Evolutionary conservation across 2,797 vertebrate genomes (phyloP).

Genomic region (Sebastiscus tertius): DNA sequence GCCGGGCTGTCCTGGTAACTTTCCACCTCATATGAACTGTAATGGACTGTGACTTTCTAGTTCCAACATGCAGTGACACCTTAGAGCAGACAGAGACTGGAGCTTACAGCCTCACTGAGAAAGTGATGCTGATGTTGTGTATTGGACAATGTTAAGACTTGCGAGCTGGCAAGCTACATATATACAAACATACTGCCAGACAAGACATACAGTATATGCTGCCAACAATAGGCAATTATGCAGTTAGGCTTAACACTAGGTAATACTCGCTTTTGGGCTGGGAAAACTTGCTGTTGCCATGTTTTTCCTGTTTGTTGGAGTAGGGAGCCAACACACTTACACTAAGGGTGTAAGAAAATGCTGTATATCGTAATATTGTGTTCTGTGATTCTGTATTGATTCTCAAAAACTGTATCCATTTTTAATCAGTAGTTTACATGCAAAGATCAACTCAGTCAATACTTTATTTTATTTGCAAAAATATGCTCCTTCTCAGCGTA

Average conservation of each 20-base stretch:
- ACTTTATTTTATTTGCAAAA: background rate
- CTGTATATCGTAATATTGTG: background rate
- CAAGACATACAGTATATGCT: slow-evolving; percentile 29
- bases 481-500: background rate
- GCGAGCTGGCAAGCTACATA: slow-evolving; percentile 26
- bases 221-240: slow-evolving; percentile 57
- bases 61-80: slow-evolving; percentile 66
- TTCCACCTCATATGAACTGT: slow-evolving; percentile 72
- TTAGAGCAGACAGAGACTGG: slow-evolving; percentile 36
- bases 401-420: background rate
- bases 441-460: background rate
- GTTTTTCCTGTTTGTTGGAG: slow-evolving; percentile 31
- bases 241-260: slow-evolving; percentile 43
- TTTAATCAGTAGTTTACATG: background rate
- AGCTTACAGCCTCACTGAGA: slow-evolving; percentile 29
- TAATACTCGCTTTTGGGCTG: slow-evolving; percentile 42
- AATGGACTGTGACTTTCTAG: slow-evolving; percentile 70
- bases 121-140: slow-evolving; percentile 40
- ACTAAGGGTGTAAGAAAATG: background rate
- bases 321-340: slow-evolving; percentile 16
- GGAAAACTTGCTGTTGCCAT: slow-evolving; percentile 26
- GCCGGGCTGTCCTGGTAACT: slow-evolving; percentile 59
- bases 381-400: background rate
- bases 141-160: slow-evolving; percentile 44
- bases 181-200: slow-evolving; percentile 42